Evolutionary conservation across 2,797 vertebrate genomes (phyloP), one percentile per base, ranked within the genome.

Genomic region (Streptopelia turtur): DNA sequence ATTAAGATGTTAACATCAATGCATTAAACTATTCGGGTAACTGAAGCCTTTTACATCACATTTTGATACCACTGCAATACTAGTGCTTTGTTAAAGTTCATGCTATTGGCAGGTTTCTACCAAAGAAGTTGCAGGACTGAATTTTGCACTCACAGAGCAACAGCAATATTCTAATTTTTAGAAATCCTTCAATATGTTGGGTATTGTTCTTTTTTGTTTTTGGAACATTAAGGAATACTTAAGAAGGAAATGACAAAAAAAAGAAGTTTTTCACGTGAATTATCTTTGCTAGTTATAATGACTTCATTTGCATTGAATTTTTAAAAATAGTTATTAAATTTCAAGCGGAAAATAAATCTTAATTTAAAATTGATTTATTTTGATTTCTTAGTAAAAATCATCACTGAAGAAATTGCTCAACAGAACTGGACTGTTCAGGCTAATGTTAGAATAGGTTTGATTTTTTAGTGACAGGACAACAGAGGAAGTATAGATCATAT

Each of bases 241-340:
- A 59, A 47, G 21, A 65, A 79, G 12, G 80, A 76, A 45, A 83
- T 69, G 9, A 69, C 35, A 33, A 85, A 45, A 83, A 75, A 45
- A 14, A 3, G 1, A 0, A 5, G 15, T 30, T 57, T 56, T 83
- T 87, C 49, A 11, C 30, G 16, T 65, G 9, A 45, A 47, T 74
- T 87, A 43, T 28, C 47, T 47, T 88, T 78, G 23, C 28, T 91
- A 60, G 8, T 53, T 71, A 60, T 57, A 89, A 87, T 76, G 5
- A 87, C 18, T 50, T 87, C 0, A 90, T 86, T 78, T 78, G 55
- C 63, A 86, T 87, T 83, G 84, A 81, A 78, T 93, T 94, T 89
- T 21, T 82, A 76, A 13, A 71, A 81, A 12, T 20, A 7, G 14
- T 71, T 91, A 45, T 70, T 85, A 81, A 68, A 86, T 5, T 89